Evolutionary conservation across 2,113 vertebrate genomes (phyloP).

Genomic region (Pluvialis apricaria): DNA sequence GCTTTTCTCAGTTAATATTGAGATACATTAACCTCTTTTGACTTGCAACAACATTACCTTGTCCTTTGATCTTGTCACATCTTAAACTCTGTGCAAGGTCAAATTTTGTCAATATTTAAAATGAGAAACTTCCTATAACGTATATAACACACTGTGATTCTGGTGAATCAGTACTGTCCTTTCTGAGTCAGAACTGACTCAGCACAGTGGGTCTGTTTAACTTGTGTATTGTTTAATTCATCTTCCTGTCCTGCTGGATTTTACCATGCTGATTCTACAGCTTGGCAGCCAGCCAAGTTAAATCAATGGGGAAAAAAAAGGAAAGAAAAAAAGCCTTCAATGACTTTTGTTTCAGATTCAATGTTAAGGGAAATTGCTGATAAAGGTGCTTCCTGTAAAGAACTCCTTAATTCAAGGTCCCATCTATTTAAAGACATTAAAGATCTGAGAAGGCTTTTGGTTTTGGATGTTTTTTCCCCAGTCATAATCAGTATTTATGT

Average conservation of each 20-base stretch:
- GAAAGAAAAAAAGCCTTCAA: neutral
- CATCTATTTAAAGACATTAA: neutral
- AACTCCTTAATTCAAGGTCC: neutral
- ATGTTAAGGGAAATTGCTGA: neutral
- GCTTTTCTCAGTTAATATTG: neutral
- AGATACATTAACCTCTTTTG: neutral
- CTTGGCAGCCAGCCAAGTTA: neutral
- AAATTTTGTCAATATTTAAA: neutral
- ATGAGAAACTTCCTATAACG: neutral
- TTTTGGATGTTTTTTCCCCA: neutral
- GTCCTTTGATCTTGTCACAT: neutral
- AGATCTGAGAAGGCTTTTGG: neutral
- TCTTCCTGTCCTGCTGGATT: neutral
- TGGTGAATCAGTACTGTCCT: neutral
- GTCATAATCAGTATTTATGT: neutral
- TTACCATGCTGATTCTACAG: neutral
- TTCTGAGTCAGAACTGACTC: slow-evolving; percentile 28
- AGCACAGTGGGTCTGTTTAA: neutral
- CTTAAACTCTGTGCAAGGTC: neutral
- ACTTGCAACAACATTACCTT: neutral
- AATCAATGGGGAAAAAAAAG: neutral
- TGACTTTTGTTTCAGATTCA: neutral
- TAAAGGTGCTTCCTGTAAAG: neutral
- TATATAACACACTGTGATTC: neutral
- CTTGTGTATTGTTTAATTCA: neutral